phyloP scores from a whole-genome alignment of 2,113 vertebrate genomes.

The Megaceryle torquata region DNA sequence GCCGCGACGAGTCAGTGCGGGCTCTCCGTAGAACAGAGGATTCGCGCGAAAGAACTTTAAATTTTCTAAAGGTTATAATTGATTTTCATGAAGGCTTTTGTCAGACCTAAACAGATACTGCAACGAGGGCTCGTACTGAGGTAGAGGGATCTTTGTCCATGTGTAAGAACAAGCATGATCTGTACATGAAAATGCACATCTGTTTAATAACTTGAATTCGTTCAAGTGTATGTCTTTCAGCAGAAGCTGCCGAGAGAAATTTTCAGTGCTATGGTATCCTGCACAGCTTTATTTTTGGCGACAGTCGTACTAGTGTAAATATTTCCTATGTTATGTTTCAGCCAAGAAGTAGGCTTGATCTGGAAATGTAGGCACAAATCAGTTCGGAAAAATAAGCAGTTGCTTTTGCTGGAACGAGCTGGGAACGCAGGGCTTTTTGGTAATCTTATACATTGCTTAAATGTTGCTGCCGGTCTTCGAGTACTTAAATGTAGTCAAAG shows the following conservation, averaged over 20 bases:
- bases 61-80: neutral
- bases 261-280: neutral
- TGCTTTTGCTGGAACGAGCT: neutral
- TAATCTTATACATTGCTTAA: neutral
- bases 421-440: neutral
- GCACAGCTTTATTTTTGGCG: neutral
- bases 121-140: accelerated
- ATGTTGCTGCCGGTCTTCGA: neutral
- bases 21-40: accelerated
- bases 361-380: neutral
- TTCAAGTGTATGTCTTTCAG: neutral
- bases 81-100: neutral
- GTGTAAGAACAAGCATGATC: neutral
- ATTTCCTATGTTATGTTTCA: neutral
- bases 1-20: neutral
- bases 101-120: no score
- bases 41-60: no score
- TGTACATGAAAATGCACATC: neutral
- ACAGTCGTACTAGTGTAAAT: neutral
- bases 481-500: neutral
- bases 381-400: neutral
- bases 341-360: neutral
- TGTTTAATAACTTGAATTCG: neutral
- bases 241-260: neutral
- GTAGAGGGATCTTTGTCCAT: neutral